phyloP scores from a whole-genome alignment of 2,888 invertebrate species.

The Toxonevra muliebris region DNA sequence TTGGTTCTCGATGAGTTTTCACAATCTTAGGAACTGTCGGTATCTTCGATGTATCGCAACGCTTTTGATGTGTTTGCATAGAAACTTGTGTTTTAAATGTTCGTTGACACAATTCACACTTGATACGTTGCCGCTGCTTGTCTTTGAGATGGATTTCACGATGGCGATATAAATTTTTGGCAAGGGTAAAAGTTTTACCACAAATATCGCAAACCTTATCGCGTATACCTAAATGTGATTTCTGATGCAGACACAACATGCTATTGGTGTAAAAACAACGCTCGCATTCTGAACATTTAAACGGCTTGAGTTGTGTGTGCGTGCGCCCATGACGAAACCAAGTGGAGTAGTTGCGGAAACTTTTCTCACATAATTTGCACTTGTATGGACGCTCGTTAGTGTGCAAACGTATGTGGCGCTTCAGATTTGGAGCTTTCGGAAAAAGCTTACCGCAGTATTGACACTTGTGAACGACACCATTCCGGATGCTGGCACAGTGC shows the following conservation, averaged over 20 bases:
- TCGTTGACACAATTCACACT: constrained; percentile 23
- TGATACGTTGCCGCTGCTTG: not conserved
- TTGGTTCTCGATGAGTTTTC: too few relatives aligned
- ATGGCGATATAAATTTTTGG: constrained; percentile 40
- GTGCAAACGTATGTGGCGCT: constrained; percentile 23
- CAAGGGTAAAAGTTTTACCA: constrained; percentile 39
- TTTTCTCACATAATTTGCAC: constrained; percentile 24
- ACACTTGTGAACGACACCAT: not conserved
- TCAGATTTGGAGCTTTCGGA: constrained; percentile 12
- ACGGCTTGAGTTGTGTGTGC: constrained; percentile 21
- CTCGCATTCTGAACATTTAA: constrained; percentile 24
- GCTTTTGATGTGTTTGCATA: constrained; percentile 9
- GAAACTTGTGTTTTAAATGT: constrained; percentile 14
- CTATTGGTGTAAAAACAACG: constrained; percentile 37
- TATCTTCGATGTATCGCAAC: not conserved
- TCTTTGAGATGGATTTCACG: constrained; percentile 20
- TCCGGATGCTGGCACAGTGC: not conserved
- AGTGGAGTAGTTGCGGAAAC: constrained; percentile 15
- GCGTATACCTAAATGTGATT: constrained; percentile 38
- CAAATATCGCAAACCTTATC: constrained; percentile 42
- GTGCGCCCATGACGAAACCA: constrained; percentile 20
- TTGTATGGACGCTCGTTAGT: constrained; percentile 23
- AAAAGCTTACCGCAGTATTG: constrained; percentile 23
- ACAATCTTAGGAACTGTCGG: too few relatives aligned
- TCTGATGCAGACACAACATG: constrained; percentile 39